Conservation (phyloP, 2,888 invertebrate species). For the Polia nebulosa region DNA sequence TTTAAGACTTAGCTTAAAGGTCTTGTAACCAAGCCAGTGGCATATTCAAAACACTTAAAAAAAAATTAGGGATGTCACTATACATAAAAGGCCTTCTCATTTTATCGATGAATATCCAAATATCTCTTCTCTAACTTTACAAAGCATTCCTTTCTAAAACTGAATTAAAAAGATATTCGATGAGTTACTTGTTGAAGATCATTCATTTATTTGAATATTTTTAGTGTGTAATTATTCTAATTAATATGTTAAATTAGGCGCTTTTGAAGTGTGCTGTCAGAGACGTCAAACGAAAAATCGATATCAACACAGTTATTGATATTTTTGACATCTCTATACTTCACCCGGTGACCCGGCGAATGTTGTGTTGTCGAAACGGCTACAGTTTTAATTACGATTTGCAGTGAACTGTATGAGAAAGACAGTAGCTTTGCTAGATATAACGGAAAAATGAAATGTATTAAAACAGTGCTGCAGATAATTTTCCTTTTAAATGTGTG, state of each 20-base stretch:
- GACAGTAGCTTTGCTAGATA: slow-evolving; percentile 5
- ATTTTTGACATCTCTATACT: slow-evolving; percentile 53
- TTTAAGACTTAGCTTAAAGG: no score
- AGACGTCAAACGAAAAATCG: slow-evolving; percentile 56
- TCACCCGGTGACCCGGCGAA: slow-evolving; percentile 53
- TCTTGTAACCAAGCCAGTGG: no score
- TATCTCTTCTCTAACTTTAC: no score
- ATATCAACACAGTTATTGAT: slow-evolving; percentile 53
- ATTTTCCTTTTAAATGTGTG: slow-evolving; percentile 82
- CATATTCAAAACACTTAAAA: no score
- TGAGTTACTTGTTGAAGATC: background rate
- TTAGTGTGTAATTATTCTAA: background rate
- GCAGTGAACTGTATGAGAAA: slow-evolving; percentile 24
- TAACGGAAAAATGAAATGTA: slow-evolving; percentile 79
- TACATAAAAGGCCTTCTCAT: background rate
- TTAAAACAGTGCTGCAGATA: slow-evolving; percentile 79
- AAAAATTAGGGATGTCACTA: slow-evolving; percentile 25
- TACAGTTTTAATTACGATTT: slow-evolving; percentile 22
- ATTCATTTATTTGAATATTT: background rate
- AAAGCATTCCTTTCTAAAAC: background rate
- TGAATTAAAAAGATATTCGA: background rate
- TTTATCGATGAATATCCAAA: slow-evolving; percentile 24
- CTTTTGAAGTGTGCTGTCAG: background rate
- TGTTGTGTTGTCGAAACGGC: slow-evolving; percentile 39
- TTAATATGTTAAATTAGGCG: background rate